A percentile compares a stretch with the other conserved stretches of the same genome.
phyloP scores from a whole-genome alignment of 2,888 invertebrate species.

The Philaethria dido region DNA sequence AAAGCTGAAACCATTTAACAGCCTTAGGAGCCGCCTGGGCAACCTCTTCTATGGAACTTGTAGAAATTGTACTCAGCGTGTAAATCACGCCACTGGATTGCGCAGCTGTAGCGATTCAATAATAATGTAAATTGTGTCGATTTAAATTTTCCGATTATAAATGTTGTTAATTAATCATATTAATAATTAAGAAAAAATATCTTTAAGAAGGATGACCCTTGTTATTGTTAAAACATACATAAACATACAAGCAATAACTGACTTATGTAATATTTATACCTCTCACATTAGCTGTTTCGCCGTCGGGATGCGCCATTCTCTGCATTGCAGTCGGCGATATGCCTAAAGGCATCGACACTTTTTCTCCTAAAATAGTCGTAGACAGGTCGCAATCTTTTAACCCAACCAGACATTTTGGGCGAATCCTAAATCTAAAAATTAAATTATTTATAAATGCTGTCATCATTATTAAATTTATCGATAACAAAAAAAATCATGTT shows the following conservation, averaged over 20 bases:
- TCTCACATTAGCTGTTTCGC: constrained; percentile 90
- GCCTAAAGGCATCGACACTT: constrained; percentile 88
- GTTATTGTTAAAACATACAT: too few relatives aligned
- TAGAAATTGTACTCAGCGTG: constrained; percentile 93
- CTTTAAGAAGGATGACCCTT: too few relatives aligned
- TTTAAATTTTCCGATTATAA: too few relatives aligned
- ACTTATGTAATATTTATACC: constrained; percentile 80
- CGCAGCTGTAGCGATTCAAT: constrained; percentile 90
- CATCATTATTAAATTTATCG: too few relatives aligned
- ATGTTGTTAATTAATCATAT: too few relatives aligned
- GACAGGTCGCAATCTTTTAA: constrained; percentile 85
- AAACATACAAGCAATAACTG: too few relatives aligned
- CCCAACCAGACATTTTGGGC: constrained; percentile 89
- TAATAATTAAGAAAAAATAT: too few relatives aligned
- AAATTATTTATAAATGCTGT: not conserved
- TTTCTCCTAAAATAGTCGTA: constrained; percentile 85
- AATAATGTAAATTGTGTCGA: too few relatives aligned
- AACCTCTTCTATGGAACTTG: constrained; percentile 94
- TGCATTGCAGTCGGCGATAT: constrained; percentile 95
- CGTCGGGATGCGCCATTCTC: constrained; percentile 92
- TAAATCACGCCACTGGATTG: constrained; percentile 89
- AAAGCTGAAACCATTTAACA: constrained; percentile 95
- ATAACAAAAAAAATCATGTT: too few relatives aligned
- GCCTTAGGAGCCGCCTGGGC: constrained; percentile 89
- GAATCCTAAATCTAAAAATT: constrained; percentile 85